Evolutionary conservation across 2,797 vertebrate species (phyloP), one percentile per base, ranked within the genome.

Genomic region (Melopsittacus undulatus): DNA sequence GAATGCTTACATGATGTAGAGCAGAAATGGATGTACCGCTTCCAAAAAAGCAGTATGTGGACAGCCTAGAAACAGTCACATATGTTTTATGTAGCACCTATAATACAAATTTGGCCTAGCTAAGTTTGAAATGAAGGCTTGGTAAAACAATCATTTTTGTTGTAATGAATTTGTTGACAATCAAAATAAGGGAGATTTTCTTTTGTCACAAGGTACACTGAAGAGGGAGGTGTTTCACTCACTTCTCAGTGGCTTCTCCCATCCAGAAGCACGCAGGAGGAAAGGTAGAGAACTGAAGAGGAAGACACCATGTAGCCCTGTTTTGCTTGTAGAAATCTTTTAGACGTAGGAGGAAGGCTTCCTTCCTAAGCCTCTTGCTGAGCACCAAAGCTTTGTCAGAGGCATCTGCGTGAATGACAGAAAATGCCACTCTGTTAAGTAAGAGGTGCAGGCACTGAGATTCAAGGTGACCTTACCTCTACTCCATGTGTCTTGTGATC

Each of bases 171-270:
- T 56, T 73, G 6, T 56, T 87, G 64, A 43, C 26, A 66, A 76
- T 66, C 7, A 67, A 32, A 87, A 17, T 29, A 38, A 59, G 11
- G 18, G 42, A 73, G 23, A 21, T 48, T 8, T 29, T 54, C 32
- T 45, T 79, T 29, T 43, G 51, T 34, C 59, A 56, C 30, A 79
- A 57, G 8, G 1, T 34, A 11, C 0, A 0, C 30, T 68, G 59
- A 83, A 48, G 43, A 82, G 54, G 57, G 17, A 22, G 73, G 23
- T 19, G 17, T 16, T 54, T 89, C 38, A 40, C 19, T 66, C 46
- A 30, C 13, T 40, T 3, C 52, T 22, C 26, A 21, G 27, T 30
- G 23, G 5, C 38, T 94, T 74, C 2, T 0, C 4, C 43, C 23
- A 20, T 30, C 13, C 10, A 10, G 64, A 92, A 63, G 19, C 7